Evolutionary conservation across 2,888 invertebrate species (phyloP).

Genomic region (Anoplius nigerrimus): DNA sequence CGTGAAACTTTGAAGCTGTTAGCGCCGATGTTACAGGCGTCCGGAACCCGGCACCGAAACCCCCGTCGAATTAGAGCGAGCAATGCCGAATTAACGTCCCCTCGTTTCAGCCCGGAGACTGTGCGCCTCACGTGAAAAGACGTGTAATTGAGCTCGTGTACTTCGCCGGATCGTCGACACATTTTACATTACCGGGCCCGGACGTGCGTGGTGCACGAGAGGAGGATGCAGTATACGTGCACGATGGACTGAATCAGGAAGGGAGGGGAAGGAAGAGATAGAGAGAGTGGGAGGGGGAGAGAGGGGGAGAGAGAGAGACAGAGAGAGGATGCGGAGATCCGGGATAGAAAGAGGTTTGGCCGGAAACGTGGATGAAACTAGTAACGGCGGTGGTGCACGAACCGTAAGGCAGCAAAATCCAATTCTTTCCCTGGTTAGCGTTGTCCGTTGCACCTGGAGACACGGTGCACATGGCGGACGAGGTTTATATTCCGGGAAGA

Average conservation of each 20-base stretch:
- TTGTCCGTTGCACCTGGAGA: slow-evolving; percentile 61
- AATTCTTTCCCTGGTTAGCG: slow-evolving; percentile 64
- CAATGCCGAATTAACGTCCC: no score
- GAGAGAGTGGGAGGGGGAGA: slow-evolving; percentile 9
- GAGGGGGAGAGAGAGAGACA: neutral
- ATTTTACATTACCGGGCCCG: no score
- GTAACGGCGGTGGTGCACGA: slow-evolving; percentile 35
- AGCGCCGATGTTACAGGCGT: no score
- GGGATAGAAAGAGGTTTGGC: slow-evolving; percentile 15
- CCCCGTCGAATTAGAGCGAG: no score
- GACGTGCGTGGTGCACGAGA: no score
- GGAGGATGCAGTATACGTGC: no score
- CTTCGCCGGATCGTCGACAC: no score
- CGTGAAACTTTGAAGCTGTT: no score
- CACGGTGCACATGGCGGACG: slow-evolving; percentile 23
- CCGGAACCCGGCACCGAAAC: no score
- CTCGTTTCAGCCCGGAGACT: no score
- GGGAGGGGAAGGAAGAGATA: neutral
- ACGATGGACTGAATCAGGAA: no score
- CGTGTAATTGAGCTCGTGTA: neutral
- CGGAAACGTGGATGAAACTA: slow-evolving; percentile 37
- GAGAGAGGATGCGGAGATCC: slow-evolving; percentile 15
- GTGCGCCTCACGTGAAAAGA: neutral
- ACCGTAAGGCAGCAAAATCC: slow-evolving; percentile 59
- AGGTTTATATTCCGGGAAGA: slow-evolving; percentile 16